Conservation (phyloP, 2,797 vertebrate species). For the Hephaestus fuliginosus region DNA sequence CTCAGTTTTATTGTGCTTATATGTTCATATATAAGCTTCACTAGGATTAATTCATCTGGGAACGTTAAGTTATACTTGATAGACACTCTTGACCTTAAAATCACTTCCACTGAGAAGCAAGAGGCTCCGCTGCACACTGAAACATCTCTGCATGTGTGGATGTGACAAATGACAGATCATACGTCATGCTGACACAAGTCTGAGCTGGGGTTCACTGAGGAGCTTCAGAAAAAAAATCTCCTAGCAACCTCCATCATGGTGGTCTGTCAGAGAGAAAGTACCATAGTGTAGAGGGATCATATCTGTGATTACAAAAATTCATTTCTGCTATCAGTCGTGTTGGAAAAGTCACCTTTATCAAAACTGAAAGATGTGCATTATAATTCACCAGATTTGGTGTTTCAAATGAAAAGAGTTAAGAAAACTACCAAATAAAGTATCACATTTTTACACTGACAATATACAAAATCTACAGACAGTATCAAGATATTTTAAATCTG, state of each 20-base stretch:
- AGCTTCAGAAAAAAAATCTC: constrained; percentile 30
- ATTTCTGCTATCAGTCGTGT: background rate
- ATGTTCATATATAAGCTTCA: background rate
- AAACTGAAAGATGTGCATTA: background rate
- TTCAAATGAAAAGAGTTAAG: background rate
- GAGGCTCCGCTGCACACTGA: background rate
- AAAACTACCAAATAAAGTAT: background rate
- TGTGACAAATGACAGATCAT: constrained; percentile 46
- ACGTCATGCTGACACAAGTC: constrained; percentile 51
- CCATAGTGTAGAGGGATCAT: background rate
- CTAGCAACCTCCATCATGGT: constrained; percentile 37
- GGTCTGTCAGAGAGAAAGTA: constrained; percentile 6
- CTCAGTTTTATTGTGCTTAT: background rate
- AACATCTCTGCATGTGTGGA: constrained; percentile 30
- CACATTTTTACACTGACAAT: background rate
- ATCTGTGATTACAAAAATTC: background rate
- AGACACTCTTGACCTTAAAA: constrained; percentile 2
- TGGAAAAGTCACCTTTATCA: background rate
- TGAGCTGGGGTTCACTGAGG: constrained; percentile 15
- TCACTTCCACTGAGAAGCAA: constrained; percentile 9
- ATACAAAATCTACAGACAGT: background rate
- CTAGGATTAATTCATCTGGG: background rate
- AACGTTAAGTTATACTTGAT: constrained; percentile 1
- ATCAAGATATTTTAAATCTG: background rate
- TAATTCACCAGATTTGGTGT: background rate